phyloP scores from a whole-genome alignment of 2,888 invertebrate species.

The Unio pictorum region DNA sequence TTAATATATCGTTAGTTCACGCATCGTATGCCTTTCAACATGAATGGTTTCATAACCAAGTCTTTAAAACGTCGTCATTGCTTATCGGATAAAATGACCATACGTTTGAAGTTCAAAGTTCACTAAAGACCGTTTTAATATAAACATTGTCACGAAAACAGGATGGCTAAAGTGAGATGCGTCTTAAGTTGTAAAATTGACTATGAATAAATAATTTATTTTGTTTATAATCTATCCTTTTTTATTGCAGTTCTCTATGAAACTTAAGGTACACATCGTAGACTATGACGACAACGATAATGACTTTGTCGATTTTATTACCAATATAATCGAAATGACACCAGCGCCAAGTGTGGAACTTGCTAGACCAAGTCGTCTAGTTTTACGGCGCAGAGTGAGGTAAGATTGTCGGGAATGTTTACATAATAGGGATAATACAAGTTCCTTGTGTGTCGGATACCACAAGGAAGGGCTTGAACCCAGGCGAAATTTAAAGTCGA shows the following conservation, averaged over 20 bases:
- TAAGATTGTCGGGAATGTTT: constrained; percentile 1
- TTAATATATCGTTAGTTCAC: too few species aligned
- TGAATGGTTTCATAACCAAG: too few species aligned
- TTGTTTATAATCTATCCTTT: not conserved
- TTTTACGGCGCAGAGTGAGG: constrained; percentile 7
- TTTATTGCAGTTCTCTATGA: constrained; percentile 35
- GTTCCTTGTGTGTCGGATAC: too few species aligned
- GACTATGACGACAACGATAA: constrained; percentile 48
- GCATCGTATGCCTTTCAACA: too few species aligned
- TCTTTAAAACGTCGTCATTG: too few species aligned
- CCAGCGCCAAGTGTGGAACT: constrained; percentile 16
- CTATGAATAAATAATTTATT: not conserved
- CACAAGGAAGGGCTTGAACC: too few species aligned
- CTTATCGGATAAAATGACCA: too few species aligned
- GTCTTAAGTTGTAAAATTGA: not conserved
- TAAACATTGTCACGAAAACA: not conserved
- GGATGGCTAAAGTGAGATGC: not conserved
- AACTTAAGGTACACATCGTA: constrained; percentile 48
- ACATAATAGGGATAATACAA: not conserved
- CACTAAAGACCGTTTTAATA: too few species aligned
- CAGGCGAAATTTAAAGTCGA: too few species aligned
- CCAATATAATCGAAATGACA: constrained; percentile 13
- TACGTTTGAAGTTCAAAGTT: too few species aligned
- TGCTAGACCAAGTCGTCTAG: constrained; percentile 1
- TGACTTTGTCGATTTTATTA: constrained; percentile 50